phyloP scores from a whole-genome alignment of 30 jellyfish, hydroid and myxozoan genomes.

The Turritopsis rubra region DNA sequence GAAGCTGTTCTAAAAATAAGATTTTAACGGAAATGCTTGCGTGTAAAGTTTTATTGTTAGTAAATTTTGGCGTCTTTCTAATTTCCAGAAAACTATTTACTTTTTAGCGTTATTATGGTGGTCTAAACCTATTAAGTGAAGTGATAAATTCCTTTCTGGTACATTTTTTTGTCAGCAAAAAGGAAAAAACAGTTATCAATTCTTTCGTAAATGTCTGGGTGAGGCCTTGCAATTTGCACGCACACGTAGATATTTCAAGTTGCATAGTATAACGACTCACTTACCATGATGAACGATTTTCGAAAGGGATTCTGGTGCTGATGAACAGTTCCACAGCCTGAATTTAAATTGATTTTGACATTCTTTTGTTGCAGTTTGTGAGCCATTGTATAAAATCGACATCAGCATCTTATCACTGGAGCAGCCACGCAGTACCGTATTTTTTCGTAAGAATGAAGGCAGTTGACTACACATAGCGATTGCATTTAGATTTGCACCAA shows the following conservation, averaged over 20 bases:
- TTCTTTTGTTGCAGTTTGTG: not conserved
- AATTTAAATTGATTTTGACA: constrained; percentile 4
- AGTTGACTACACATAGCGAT: constrained; percentile 10
- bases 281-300: constrained; percentile 8
- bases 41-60: not conserved
- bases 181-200: not conserved
- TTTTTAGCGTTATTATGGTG: not conserved
- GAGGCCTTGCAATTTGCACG: not conserved
- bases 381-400: constrained; percentile 5
- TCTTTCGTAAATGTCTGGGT: not conserved
- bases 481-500: not conserved
- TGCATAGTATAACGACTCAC: not conserved
- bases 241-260: not conserved
- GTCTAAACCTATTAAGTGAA: not conserved
- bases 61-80: not conserved
- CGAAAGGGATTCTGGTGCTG: constrained; percentile 6
- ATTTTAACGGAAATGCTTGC: not conserved
- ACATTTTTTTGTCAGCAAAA: not conserved
- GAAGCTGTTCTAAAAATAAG: not conserved
- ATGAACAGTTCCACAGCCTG: not conserved
- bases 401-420: not conserved
- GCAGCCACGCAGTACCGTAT: not conserved
- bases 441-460: constrained; percentile 5
- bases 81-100: not conserved
- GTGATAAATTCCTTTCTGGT: not conserved